phyloP scores from a whole-genome alignment of 2,888 invertebrate species.

The Xestia xanthographa region DNA sequence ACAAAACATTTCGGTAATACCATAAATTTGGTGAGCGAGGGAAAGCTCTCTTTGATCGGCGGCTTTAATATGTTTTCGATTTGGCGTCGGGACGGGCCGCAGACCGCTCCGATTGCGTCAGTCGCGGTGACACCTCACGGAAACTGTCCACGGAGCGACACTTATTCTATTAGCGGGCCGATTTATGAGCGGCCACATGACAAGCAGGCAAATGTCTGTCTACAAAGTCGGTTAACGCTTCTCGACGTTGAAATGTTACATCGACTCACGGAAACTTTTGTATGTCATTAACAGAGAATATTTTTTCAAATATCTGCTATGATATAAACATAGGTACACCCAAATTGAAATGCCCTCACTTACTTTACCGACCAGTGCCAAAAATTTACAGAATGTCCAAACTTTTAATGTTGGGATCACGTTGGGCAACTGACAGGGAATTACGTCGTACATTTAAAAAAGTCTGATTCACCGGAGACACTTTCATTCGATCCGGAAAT shows the following conservation, averaged over 20 bases:
- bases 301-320: conserved; percentile 41
- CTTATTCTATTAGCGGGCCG: conserved; percentile 81
- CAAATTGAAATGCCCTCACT: conserved; percentile 71
- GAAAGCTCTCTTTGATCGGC: conserved; percentile 87
- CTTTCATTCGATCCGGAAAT: conserved; percentile 88
- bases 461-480: conserved; percentile 87
- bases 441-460: conserved; percentile 84
- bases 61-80: conserved; percentile 87
- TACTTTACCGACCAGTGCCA: conserved; percentile 77
- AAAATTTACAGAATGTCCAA: conserved; percentile 81
- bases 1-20: conserved; percentile 70
- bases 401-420: conserved; percentile 81
- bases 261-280: conserved; percentile 54
- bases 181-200: conserved; percentile 77
- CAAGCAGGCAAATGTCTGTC: conserved; percentile 77
- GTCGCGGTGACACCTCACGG: conserved; percentile 78
- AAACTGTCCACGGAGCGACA: conserved; percentile 79
- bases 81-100: conserved; percentile 82
- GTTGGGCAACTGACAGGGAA: conserved; percentile 81
- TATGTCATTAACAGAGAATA: conserved; percentile 44
- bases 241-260: conserved; percentile 73
- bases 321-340: conserved; percentile 67
- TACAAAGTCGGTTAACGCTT: conserved; percentile 73
- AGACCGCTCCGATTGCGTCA: conserved; percentile 85
- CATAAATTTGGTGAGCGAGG: conserved; percentile 77